Base-by-base conservation (phyloP, 1,140 invertebrate species). In the Caenorhabditis latens region DNA sequence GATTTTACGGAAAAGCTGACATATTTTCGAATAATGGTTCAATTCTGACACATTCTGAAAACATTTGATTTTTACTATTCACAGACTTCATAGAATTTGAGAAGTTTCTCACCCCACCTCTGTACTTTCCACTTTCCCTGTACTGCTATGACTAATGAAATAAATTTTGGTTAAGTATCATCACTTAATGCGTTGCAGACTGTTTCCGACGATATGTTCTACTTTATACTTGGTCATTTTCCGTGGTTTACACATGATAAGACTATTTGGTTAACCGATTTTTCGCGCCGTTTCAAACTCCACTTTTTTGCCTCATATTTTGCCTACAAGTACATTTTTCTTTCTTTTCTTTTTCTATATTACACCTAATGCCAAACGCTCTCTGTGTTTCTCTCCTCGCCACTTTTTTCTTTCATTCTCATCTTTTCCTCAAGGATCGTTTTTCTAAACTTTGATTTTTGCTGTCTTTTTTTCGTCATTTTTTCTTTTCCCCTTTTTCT, bases 181-280 rank as follows among this genome's bases (percentile, higher is more conserved):
- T 53, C 50, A 32, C 32, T 32, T 32, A 32, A 32, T 32, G 32
- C 32, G 32, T 32, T 32, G 32, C 32, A 32, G 14, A 58, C 55
- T 16, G 55, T 58, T 58, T 58, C 55, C 11, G 55, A 32, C 32
- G 32, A 2, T 65, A 40, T 5, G 21, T 65, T 61, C 16, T 61
- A 8, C 24, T 9, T 46, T 14, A 46, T 32, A 11, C 24, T 71
- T 50, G 43, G 71, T 79, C 71, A 79, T 53, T 79, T 42, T 79
- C 21, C 46, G 46, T 48, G 46, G n/a, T 24, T 79, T 79, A 32
- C 46, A 50, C 21, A 13, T 79, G 71, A 79, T 79, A 79, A 79
- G 46, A 79, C 46, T 79, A n/a, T 79, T 79, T 79, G 71, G 53
- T 79, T 53, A 79, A 48, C 71, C 43, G 71, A 50, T 79, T 79